These are phyloP conservation scores for Drosophila tanythrix DNA, from an alignment of 2,888 invertebrate species.

Conservation along the genomic window DNA sequence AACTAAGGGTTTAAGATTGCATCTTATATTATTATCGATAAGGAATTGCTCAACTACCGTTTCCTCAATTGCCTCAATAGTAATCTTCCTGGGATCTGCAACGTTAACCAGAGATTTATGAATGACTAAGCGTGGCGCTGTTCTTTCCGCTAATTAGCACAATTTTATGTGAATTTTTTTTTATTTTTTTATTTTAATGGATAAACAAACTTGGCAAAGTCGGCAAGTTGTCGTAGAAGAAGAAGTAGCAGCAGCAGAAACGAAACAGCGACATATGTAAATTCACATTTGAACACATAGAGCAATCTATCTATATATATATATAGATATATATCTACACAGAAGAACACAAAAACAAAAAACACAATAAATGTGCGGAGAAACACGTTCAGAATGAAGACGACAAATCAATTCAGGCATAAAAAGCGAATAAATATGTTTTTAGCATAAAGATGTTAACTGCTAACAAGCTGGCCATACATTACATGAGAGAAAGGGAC, in stretches of 20 bases:
- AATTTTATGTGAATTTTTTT: conserved; percentile 37
- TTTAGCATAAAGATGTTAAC: conserved; percentile 81
- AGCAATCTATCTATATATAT: conserved; percentile 7
- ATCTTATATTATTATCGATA: neutral
- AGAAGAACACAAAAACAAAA: conserved; percentile 19
- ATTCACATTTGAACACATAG: conserved; percentile 60
- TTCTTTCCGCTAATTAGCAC: conserved; percentile 65
- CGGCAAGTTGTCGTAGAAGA: conserved; percentile 1
- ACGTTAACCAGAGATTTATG: conserved; percentile 28
- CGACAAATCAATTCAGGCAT: conserved; percentile 82
- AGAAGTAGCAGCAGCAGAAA: neutral
- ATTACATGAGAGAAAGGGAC: neutral
- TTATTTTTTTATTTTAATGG: conserved; percentile 57
- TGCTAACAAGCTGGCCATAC: conserved; percentile 66
- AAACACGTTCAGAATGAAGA: conserved; percentile 71
- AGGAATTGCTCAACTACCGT: neutral
- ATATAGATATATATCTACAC: conserved; percentile 8
- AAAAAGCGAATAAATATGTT: conserved; percentile 81
- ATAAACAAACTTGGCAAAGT: conserved; percentile 71
- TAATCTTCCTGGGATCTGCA: conserved; percentile 10
- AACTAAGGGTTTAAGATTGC: neutral
- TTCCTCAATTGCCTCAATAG: neutral
- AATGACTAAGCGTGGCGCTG: conserved; percentile 56
- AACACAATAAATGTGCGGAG: conserved; percentile 62
- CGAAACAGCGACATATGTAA: conserved; percentile 53